Base-by-base conservation (phyloP, 2,888 invertebrate species). In the Caenorhabditis angaria region DNA sequence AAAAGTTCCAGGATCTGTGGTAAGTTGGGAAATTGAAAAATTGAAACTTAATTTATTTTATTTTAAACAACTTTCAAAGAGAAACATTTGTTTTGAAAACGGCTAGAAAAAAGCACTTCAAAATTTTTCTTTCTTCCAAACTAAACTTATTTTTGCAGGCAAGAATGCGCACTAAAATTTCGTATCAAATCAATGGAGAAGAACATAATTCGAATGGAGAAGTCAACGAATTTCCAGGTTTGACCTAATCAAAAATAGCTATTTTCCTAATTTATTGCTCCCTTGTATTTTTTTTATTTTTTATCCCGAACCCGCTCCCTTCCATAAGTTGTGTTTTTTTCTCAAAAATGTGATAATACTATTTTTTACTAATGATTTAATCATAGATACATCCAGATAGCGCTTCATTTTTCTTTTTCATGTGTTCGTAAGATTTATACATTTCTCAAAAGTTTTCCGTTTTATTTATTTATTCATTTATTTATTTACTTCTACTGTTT, bases 111-210 rank as follows among this genome's bases (percentile, higher is more conserved):
- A 41, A 35, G 18, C 35, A 22, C 6, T 32, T 58, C 20, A 22
- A 32, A 24, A 5, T 56, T 25, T 57, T 57, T 55, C 4, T 55
- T 27, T 28, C 29, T 29, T 35, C 29, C 5, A 27, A 22, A 24
- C 20, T 24, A 51, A 24, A 10, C 5, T 32, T 20, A 32, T 35
- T 50, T 58, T 83, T 82, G 61, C 65, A 87, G 87, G 76, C 85
- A 14, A 77, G 83, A 53, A 81, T 87, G 82, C 77, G 82, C 2
- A 74, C 87, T 6, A 83, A 80, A 64, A 71, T 82, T 18, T 79
- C 70, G 22, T 87, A 82, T 65, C 62, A 65, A n/a, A 59, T 83
- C 28, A 79, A 83, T 58, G 87, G 85, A 14, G 56, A 65, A 12
- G 67, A 73, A 24, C 70, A 74, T 24, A 72, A 68, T 27, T 73